A percentile compares a stretch with the other conserved stretches of the same genome.
Evolutionary conservation across 2,888 invertebrate genomes (phyloP).

Genomic region (Dryobotodes eremita): DNA sequence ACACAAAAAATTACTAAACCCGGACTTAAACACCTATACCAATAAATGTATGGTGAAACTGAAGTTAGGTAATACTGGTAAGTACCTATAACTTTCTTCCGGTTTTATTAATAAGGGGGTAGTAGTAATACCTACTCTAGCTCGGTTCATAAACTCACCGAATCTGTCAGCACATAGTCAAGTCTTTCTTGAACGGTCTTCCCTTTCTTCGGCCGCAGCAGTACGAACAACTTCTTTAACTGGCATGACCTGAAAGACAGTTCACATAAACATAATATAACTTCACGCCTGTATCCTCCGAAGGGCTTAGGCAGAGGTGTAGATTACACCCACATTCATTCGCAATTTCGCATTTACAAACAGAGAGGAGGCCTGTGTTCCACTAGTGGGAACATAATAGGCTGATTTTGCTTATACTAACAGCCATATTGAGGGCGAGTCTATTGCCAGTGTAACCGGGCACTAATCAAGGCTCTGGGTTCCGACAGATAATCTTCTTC

Average conservation of each 20-base stretch:
- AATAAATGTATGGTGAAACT: background rate
- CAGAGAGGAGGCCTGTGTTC: too few species aligned
- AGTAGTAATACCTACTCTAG: background rate
- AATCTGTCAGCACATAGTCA: constrained; percentile 59
- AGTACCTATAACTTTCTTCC: background rate
- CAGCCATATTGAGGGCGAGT: too few species aligned
- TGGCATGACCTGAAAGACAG: constrained; percentile 54
- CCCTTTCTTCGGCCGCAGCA: constrained; percentile 67
- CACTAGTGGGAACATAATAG: too few species aligned
- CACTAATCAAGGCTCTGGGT: too few species aligned
- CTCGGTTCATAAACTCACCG: constrained; percentile 52
- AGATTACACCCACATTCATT: background rate
- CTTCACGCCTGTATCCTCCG: background rate
- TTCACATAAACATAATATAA: background rate
- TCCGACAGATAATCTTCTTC: too few species aligned
- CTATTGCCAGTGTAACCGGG: too few species aligned
- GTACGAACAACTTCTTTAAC: constrained; percentile 62
- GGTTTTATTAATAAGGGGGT: background rate
- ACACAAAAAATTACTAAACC: background rate
- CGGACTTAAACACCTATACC: background rate
- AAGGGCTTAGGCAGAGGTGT: constrained; percentile 69
- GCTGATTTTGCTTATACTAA: too few species aligned
- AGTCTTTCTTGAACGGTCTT: constrained; percentile 62
- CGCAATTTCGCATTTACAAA: background rate
- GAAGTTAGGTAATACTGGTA: too few species aligned